phyloP scores from a whole-genome alignment of 2,888 invertebrate species.

The Gari tellinella region DNA sequence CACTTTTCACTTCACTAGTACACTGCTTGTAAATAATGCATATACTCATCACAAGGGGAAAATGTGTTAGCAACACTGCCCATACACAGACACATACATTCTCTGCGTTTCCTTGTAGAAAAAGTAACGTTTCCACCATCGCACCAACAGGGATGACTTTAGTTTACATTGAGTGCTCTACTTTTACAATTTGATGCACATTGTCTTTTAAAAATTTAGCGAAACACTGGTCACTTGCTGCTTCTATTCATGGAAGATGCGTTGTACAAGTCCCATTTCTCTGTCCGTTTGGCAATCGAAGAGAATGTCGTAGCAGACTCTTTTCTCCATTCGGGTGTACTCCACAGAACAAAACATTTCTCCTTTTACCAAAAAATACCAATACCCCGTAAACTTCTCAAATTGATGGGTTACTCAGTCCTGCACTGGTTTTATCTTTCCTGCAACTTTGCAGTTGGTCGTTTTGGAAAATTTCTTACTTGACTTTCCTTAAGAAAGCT shows the following conservation, averaged over 20 bases:
- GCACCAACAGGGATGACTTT: too few species aligned
- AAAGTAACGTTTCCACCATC: not conserved
- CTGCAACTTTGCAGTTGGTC: too few species aligned
- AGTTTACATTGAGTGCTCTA: too few species aligned
- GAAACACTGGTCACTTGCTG: not conserved
- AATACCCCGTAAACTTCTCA: not conserved
- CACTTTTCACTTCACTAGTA: too few species aligned
- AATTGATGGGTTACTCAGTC: not conserved
- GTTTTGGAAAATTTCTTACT: not conserved
- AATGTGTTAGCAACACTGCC: not conserved
- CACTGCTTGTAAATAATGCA: too few species aligned
- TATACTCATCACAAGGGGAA: too few species aligned
- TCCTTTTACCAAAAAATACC: not conserved
- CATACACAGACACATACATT: not conserved
- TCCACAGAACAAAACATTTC: too few species aligned
- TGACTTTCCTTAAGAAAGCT: constrained; percentile 1
- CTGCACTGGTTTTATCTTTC: too few species aligned
- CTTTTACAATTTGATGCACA: not conserved
- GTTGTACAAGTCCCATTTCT: not conserved
- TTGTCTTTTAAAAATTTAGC: not conserved
- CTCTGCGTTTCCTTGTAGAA: not conserved
- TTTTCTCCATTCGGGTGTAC: not conserved
- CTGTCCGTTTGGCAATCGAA: not conserved
- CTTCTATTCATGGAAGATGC: not conserved
- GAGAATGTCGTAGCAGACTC: not conserved